Evolutionary conservation across 2,888 invertebrate genomes (phyloP).

Genomic region (Chrysolina haemoptera): DNA sequence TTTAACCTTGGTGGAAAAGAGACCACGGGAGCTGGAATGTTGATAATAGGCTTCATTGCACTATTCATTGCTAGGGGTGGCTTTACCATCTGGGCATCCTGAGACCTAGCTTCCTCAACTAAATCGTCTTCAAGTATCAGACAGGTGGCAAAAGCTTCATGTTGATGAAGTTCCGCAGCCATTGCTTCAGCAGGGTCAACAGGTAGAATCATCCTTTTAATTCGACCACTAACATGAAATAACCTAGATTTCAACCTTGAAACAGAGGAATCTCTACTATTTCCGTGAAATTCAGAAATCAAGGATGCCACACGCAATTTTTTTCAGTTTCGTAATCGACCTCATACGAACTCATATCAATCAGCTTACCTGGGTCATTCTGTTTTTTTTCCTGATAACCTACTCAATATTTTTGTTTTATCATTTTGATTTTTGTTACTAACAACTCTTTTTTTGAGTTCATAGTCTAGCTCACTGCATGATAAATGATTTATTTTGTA

Average conservation of each 20-base stretch:
- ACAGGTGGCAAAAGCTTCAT: slow-evolving; percentile 8
- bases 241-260: slow-evolving; percentile 3
- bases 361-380: not conserved
- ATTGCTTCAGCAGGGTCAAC: not conserved
- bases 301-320: not conserved
- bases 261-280: slow-evolving; percentile 4
- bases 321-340: slow-evolving; percentile 12
- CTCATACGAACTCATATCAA: not conserved
- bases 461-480: slow-evolving; percentile 8
- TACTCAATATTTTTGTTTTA: slow-evolving; percentile 15
- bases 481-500: slow-evolving; percentile 17
- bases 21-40: not conserved
- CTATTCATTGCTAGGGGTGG: not conserved
- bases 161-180: not conserved
- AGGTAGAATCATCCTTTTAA: slow-evolving; percentile 7
- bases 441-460: slow-evolving; percentile 10
- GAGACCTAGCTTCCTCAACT: not conserved
- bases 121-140: not conserved
- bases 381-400: slow-evolving; percentile 11
- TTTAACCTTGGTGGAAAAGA: not conserved
- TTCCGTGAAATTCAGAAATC: not conserved
- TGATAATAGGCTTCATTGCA: slow-evolving; percentile 1
- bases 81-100: too few species aligned
- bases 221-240: not conserved
- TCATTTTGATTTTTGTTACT: slow-evolving; percentile 21